Conservation (phyloP, 2,797 vertebrate species). For the Etheostoma perlongum region DNA sequence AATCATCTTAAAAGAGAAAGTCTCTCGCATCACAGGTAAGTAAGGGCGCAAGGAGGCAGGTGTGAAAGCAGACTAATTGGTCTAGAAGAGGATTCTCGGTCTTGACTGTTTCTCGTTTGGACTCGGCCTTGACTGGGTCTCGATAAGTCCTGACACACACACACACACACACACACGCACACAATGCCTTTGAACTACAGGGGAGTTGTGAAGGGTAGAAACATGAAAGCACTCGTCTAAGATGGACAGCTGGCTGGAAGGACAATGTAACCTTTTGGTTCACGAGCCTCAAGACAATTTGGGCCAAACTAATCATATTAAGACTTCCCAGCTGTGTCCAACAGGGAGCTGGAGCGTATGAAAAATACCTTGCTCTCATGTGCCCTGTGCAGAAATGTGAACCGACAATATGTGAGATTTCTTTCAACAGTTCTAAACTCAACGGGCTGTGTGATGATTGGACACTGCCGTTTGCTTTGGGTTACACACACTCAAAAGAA, state of each 20-base stretch:
- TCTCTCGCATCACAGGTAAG: no score
- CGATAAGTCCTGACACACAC: no score
- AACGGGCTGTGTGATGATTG: background rate
- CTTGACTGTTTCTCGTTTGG: no score
- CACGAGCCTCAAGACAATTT: constrained; percentile 30
- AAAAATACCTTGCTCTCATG: background rate
- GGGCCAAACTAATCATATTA: constrained; percentile 39
- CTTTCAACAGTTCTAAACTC: background rate
- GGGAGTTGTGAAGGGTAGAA: constrained; percentile 6
- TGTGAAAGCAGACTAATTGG: no score
- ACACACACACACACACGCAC: background rate
- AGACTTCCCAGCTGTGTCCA: constrained; percentile 24
- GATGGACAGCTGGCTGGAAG: constrained; percentile 48
- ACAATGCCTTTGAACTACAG: background rate
- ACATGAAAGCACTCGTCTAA: background rate
- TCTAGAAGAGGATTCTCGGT: no score
- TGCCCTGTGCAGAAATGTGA: no score
- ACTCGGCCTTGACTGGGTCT: no score
- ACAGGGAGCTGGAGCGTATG: constrained; percentile 4
- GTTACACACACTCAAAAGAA: background rate
- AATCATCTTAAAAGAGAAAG: no score
- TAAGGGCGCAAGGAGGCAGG: no score
- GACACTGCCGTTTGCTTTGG: background rate
- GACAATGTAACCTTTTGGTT: constrained; percentile 35
- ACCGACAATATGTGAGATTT: background rate